These are phyloP conservation scores for Leptinotarsa lineolata DNA, from an alignment of 1,140 invertebrate genomes.

Conservation along the genomic window DNA sequence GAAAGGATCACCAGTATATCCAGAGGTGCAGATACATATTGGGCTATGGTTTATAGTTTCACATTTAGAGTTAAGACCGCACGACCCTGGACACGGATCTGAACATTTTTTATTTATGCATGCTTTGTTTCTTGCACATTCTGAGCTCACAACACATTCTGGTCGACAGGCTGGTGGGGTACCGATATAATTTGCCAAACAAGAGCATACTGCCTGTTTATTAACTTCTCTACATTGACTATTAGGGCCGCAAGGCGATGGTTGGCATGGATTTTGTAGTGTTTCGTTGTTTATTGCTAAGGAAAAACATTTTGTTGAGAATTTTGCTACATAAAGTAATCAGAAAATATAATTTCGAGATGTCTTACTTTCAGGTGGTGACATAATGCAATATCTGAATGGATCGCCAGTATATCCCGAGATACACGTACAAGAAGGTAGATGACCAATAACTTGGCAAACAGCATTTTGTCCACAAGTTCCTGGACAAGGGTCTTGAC, in stretches of 20 bases:
- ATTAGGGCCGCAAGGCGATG: constrained; percentile 72
- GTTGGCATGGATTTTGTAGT: constrained; percentile 65
- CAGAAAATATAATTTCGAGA: constrained; percentile 40
- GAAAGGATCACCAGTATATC: constrained; percentile 66
- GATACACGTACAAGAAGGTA: constrained; percentile 63
- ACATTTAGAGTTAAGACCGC: constrained; percentile 69
- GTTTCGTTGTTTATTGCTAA: constrained; percentile 25
- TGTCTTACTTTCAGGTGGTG: constrained; percentile 66
- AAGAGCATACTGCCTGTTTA: constrained; percentile 68
- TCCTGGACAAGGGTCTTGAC: constrained; percentile 68
- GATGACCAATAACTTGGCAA: constrained; percentile 66
- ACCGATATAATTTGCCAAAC: constrained; percentile 71
- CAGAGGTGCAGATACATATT: constrained; percentile 64
- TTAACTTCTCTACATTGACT: constrained; percentile 70
- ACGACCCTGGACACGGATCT: constrained; percentile 71
- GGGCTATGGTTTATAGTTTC: constrained; percentile 69
- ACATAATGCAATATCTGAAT: constrained; percentile 60
- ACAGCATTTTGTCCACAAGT: constrained; percentile 67
- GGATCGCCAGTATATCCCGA: constrained; percentile 67
- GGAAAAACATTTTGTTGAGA: constrained; percentile 32
- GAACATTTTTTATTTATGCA: constrained; percentile 79
- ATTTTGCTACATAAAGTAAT: constrained; percentile 2
- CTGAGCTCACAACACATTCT: constrained; percentile 77
- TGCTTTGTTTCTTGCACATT: constrained; percentile 73
- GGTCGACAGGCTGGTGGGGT: constrained; percentile 76